Evolutionary conservation across 2,113 vertebrate genomes (phyloP), one percentile per base, ranked within the genome.

Genomic region (Spizaetus ornatus): DNA sequence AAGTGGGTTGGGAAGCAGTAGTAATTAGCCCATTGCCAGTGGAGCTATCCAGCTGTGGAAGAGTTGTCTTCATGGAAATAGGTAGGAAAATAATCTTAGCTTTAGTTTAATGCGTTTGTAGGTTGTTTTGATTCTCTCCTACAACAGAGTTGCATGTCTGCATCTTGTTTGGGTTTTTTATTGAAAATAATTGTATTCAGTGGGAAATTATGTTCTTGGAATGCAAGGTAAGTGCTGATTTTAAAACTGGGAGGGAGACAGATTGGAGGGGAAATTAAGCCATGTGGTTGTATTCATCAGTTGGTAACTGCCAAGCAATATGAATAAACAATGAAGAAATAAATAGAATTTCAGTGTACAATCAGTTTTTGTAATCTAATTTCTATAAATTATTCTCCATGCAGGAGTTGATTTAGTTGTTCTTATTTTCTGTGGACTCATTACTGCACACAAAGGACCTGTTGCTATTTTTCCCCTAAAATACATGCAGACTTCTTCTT

Each of bases 141-240:
- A 22, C 50, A 16, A 59, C 29, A 42, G 20, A 88, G n/a, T 45
- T 91, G 23, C 34, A 76, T 93, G 43, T 77, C 55, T 11, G 23
- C 58, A 70, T 32, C n/a, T 91, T 78, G 53, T 42, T 45, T 52
- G 31, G 3, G 1, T 3, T 58, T 78, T 72, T 69, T 14, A 80
- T 83, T 93, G 48, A 91, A 86, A 95, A 83, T 81, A 80, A 56
- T 96, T 72, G 23, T 20, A 21, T 90, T 92, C 69, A 90, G 38
- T 93, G 56, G 66, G 80, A 88, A 93, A 81, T 73, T 62, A 53
- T 2, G 1, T 66, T 93, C n/a, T 82, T 84, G 77, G 48, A 90
- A 88, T 73, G 50, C 55, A 82, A 81, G 43, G 23, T 73, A 92
- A 82, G 48, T 85, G 32, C 31, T 84, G 48, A 59, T 88, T 87